phyloP scores from a whole-genome alignment of 1,140 invertebrate genomes.

The Camponotus floridanus region DNA sequence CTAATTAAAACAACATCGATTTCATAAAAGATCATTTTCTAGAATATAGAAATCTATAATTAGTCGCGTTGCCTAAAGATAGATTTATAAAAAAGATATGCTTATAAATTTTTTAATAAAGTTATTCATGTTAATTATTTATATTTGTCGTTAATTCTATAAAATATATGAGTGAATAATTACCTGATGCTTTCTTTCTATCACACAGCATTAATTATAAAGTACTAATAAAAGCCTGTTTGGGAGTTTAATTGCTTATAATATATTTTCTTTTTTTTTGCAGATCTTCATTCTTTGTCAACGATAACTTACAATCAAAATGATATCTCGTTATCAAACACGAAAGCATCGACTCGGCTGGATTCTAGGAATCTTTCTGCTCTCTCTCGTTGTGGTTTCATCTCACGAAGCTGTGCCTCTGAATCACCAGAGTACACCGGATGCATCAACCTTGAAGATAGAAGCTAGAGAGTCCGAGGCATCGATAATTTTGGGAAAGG shows the following conservation, averaged over 20 bases:
- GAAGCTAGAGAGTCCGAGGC: conserved; percentile 66
- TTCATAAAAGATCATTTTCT: background rate
- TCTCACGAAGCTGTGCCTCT: conserved; percentile 17
- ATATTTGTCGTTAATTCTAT: background rate
- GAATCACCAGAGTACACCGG: conserved; percentile 50
- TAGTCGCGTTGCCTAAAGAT: background rate
- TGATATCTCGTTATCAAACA: conserved; percentile 4
- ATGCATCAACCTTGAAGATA: conserved; percentile 62
- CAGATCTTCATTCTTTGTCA: background rate
- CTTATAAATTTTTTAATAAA: background rate
- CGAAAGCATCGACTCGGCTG: background rate
- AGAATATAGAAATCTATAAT: background rate
- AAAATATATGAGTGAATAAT: background rate
- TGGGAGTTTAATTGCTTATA: background rate
- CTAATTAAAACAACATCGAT: conserved; percentile 11
- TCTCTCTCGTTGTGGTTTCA: background rate
- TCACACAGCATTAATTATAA: background rate
- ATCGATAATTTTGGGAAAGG: conserved; percentile 41
- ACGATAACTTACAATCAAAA: background rate
- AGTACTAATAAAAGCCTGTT: background rate
- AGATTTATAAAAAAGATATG: background rate
- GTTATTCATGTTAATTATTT: background rate
- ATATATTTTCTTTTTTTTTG: background rate
- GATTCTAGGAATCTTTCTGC: background rate
- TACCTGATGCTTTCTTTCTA: background rate